Evolutionary conservation across 2,113 vertebrate genomes (phyloP).

Genomic region (Xyliphius kryptos): DNA sequence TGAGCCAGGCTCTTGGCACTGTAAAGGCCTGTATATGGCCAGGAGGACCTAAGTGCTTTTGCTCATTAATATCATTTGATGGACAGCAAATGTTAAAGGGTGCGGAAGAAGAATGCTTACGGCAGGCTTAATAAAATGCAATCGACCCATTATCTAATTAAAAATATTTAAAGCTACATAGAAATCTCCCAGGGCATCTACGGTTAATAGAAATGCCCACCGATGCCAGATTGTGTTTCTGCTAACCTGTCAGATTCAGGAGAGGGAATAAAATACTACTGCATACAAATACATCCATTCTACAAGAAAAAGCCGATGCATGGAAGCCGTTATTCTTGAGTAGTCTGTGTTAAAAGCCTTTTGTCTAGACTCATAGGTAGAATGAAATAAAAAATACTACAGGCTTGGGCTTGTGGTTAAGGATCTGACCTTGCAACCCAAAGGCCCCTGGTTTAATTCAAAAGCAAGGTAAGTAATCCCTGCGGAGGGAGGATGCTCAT

Average conservation of each 20-base stretch:
- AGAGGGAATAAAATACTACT: constrained; percentile 19
- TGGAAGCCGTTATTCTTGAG: constrained; percentile 7
- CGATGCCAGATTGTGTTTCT: constrained; percentile 43
- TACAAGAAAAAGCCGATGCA: constrained; percentile 45
- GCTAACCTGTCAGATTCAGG: constrained; percentile 40
- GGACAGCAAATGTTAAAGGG: constrained; percentile 34
- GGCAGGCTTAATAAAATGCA: constrained; percentile 58
- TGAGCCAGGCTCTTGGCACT: constrained; percentile 56
- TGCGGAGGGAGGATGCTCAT: too few species aligned
- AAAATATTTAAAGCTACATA: constrained; percentile 66
- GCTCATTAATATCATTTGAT: constrained; percentile 56
- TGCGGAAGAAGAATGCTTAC: constrained; percentile 57
- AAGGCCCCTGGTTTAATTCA: too few species aligned
- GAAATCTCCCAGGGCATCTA: constrained; percentile 41
- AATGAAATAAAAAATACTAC: too few species aligned
- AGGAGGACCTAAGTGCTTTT: constrained; percentile 55
- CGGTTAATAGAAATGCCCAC: constrained; percentile 55
- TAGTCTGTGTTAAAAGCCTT: too few species aligned
- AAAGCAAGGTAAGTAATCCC: too few species aligned
- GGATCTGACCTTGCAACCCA: too few species aligned
- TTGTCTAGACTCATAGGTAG: too few species aligned
- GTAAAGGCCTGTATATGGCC: constrained; percentile 33
- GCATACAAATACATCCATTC: constrained; percentile 40
- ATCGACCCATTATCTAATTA: constrained; percentile 72
- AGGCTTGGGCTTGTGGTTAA: too few species aligned